phyloP scores from a whole-genome alignment of 2,797 vertebrate genomes.

The Poecile montanus region DNA sequence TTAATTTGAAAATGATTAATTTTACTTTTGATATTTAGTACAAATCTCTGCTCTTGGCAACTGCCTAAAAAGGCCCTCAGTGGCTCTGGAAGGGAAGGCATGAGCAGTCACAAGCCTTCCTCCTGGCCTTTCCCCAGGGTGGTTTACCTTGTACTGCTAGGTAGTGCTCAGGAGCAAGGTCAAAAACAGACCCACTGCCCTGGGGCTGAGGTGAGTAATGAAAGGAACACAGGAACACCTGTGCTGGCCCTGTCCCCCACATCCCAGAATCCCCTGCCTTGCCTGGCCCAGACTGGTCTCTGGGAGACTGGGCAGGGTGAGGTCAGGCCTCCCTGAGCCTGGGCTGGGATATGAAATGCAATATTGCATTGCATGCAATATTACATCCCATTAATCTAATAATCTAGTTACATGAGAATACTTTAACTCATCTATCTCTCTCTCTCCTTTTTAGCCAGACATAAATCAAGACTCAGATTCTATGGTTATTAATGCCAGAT shows the following conservation, averaged over 20 bases:
- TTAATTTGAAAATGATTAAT: neutral
- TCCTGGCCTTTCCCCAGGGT: neutral
- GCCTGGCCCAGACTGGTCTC: too few species aligned
- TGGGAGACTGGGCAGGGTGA: too few species aligned
- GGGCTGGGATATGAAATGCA: neutral
- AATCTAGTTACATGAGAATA: neutral
- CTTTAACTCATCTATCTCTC: neutral
- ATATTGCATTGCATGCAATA: neutral
- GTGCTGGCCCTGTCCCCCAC: too few species aligned
- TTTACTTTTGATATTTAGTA: neutral
- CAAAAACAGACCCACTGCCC: neutral
- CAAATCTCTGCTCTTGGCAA: neutral
- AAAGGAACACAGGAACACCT: neutral
- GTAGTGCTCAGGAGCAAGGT: neutral
- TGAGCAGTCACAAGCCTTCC: neutral
- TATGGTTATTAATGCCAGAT: neutral
- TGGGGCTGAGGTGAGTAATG: too few species aligned
- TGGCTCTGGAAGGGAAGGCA: neutral
- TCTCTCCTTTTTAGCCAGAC: neutral
- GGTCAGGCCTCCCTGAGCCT: neutral
- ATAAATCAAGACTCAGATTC: neutral
- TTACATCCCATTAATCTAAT: too few species aligned
- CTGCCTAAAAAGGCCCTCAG: neutral
- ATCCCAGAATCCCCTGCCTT: neutral
- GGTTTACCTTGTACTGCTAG: neutral